Conservation (phyloP, 2,113 vertebrate species). For the Prinia subflava region DNA sequence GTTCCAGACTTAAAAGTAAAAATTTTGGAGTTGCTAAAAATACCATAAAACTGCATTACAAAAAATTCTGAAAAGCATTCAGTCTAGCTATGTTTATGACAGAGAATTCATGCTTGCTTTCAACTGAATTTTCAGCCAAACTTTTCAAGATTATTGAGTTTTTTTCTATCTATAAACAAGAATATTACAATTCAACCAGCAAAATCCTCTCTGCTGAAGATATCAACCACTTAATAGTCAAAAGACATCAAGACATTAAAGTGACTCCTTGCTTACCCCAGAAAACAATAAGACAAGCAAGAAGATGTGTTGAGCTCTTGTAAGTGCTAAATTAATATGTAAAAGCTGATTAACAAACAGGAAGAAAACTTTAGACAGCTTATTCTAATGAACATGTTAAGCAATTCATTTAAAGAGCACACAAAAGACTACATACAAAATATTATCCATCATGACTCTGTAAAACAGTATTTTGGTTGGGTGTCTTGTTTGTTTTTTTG, state of each 20-base stretch:
- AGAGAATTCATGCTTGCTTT: neutral
- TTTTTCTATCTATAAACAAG: neutral
- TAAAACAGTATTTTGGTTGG: neutral
- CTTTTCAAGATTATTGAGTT: neutral
- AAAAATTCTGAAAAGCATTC: neutral
- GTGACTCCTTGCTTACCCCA: fast-evolving
- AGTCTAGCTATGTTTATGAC: neutral
- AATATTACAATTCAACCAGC: neutral
- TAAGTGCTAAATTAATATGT: neutral
- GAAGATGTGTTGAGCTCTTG: neutral
- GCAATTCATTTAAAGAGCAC: neutral
- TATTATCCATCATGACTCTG: neutral
- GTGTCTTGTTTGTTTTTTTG: too few species aligned
- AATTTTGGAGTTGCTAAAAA: neutral
- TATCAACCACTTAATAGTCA: neutral
- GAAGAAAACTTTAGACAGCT: neutral
- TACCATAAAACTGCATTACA: neutral
- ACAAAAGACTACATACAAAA: neutral
- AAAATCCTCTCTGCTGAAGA: neutral
- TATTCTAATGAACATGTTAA: neutral
- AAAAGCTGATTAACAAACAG: neutral
- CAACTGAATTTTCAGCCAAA: neutral
- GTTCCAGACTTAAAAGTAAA: neutral
- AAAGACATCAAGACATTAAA: neutral
- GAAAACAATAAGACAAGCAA: neutral